Conservation (phyloP, 2,888 invertebrate species). For the Drosophila nr. medialis region DNA sequence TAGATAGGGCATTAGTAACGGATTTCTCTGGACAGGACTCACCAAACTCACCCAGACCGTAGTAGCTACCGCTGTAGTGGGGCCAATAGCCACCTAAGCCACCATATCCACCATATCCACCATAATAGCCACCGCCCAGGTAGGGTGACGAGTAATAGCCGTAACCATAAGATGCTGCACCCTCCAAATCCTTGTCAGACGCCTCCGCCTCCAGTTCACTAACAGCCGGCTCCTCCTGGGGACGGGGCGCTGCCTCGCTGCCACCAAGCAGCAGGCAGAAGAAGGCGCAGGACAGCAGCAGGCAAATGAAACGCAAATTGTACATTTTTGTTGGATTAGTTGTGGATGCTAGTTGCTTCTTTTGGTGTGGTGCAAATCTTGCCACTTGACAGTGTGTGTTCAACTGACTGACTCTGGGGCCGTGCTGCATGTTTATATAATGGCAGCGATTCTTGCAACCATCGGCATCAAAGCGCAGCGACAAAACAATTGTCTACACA, state of each 20-base stretch:
- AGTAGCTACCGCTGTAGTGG: constrained; percentile 72
- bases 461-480: constrained; percentile 76
- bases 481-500: constrained; percentile 74
- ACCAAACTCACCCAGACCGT: constrained; percentile 73
- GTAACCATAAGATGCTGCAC: constrained; percentile 81
- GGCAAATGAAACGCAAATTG: constrained; percentile 49
- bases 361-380: constrained; percentile 59
- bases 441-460: constrained; percentile 75
- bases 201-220: constrained; percentile 69
- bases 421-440: constrained; percentile 79
- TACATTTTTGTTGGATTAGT: constrained; percentile 60
- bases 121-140: constrained; percentile 67
- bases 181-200: constrained; percentile 81
- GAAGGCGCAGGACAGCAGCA: constrained; percentile 60
- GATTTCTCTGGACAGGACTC: not conserved
- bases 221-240: constrained; percentile 66
- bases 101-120: constrained; percentile 69
- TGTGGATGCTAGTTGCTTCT: constrained; percentile 9
- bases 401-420: constrained; percentile 76
- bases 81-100: constrained; percentile 73
- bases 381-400: constrained; percentile 68
- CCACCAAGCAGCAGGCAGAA: constrained; percentile 46
- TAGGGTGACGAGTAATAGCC: constrained; percentile 83
- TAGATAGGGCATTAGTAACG: not conserved
- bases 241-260: constrained; percentile 64